Conservation (phyloP, 2,888 invertebrate genomes). For the Ceriagrion tenellum region DNA sequence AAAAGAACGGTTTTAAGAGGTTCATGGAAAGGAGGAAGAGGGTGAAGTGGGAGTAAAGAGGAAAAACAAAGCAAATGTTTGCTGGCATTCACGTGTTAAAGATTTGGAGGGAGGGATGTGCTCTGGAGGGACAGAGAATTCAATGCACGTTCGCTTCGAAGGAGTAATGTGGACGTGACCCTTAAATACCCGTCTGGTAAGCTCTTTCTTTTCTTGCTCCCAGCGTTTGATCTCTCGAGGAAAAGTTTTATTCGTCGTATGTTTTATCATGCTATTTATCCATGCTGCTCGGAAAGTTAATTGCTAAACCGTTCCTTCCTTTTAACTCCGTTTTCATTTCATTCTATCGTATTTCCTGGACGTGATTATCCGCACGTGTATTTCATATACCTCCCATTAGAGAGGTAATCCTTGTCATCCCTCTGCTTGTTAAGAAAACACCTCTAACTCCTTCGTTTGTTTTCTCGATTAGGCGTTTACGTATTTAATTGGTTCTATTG, state of each 20-base stretch:
- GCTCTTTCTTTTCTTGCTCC: not conserved
- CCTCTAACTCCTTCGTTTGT: not conserved
- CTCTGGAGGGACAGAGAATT: not conserved
- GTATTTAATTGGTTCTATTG: not conserved
- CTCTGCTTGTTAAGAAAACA: not conserved
- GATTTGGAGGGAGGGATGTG: not conserved
- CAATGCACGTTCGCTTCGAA: not conserved
- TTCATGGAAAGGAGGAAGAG: not conserved
- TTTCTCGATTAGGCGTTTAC: not conserved
- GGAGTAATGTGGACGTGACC: conserved; percentile 7
- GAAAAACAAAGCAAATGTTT: conserved; percentile 23
- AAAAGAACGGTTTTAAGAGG: not conserved
- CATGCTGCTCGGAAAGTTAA: not conserved
- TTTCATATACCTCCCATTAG: not conserved
- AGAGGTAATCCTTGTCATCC: not conserved
- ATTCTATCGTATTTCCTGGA: not conserved
- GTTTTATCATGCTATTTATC: conserved; percentile 25
- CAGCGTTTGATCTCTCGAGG: not conserved
- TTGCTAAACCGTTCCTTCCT: not conserved
- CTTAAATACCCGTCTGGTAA: not conserved
- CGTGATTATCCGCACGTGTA: not conserved
- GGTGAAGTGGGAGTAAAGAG: not conserved
- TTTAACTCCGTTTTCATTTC: not conserved
- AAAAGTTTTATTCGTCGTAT: not conserved
- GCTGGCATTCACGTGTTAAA: not conserved